phyloP scores from a whole-genome alignment of 2,113 vertebrate genomes.

The Pavo muticus region DNA sequence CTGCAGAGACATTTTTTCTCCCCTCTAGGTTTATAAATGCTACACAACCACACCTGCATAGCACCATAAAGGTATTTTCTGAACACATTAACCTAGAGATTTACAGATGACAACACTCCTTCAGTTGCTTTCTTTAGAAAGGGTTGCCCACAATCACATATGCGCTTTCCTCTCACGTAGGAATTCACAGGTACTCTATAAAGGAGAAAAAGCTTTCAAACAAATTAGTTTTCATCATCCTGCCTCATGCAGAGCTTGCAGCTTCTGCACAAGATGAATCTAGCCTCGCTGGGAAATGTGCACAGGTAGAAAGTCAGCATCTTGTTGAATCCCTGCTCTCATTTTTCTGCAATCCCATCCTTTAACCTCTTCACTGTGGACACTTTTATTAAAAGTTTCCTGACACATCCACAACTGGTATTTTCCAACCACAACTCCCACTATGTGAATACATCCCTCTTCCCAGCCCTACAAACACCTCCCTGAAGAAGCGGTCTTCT shows the following conservation, averaged over 20 bases:
- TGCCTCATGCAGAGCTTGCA: not conserved
- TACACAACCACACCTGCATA: not conserved
- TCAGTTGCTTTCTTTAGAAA: not conserved
- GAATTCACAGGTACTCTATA: not conserved
- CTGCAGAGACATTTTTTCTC: not conserved
- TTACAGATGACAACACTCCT: not conserved
- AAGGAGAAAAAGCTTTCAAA: not conserved
- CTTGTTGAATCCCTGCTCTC: not conserved
- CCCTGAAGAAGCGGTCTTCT: not conserved
- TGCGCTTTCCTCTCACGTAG: not conserved
- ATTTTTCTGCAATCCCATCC: not conserved
- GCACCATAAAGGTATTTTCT: not conserved
- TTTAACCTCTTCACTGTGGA: not conserved
- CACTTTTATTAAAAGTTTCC: conserved; percentile 7
- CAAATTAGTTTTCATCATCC: conserved; percentile 37
- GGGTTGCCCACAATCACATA: not conserved
- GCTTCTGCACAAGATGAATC: not conserved
- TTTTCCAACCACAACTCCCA: not conserved
- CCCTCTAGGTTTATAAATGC: not conserved
- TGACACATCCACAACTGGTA: not conserved
- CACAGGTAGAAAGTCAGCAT: not conserved
- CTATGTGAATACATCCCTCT: not conserved
- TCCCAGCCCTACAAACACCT: not conserved
- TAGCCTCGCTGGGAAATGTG: not conserved
- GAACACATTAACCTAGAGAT: not conserved